Conservation (phyloP, 2,888 invertebrate species). For the Drosophila picticornis region DNA sequence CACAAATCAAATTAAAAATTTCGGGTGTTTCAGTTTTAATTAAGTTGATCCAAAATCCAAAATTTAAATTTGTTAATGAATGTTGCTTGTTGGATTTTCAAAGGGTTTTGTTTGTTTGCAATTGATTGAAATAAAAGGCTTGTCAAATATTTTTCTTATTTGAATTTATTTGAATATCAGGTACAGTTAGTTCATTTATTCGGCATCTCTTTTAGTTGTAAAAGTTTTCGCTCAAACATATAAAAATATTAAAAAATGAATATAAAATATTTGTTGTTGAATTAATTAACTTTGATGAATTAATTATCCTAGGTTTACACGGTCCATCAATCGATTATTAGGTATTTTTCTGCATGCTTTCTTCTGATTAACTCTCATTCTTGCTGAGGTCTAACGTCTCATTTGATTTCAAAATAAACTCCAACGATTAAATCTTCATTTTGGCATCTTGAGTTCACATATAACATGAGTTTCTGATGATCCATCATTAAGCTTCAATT, state of each 20-base stretch:
- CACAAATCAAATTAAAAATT: conserved; percentile 23
- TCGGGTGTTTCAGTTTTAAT: conserved; percentile 7
- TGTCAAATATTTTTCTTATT: background rate
- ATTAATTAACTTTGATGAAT: conserved; percentile 5
- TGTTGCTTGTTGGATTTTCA: background rate
- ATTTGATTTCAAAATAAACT: conserved; percentile 21
- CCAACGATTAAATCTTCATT: conserved; percentile 13
- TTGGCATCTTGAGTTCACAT: conserved; percentile 8
- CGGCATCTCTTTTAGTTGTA: background rate
- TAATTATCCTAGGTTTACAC: conserved; percentile 37
- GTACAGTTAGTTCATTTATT: background rate
- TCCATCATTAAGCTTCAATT: conserved; percentile 53
- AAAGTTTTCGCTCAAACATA: background rate
- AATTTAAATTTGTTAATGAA: conserved; percentile 3
- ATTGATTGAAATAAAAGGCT: background rate
- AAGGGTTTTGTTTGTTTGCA: background rate
- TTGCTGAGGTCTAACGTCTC: background rate
- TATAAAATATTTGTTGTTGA: conserved; percentile 7
- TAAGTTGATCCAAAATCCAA: conserved; percentile 1
- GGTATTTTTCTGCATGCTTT: conserved; percentile 34
- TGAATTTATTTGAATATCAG: background rate
- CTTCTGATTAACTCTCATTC: conserved; percentile 16
- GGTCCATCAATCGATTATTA: conserved; percentile 23
- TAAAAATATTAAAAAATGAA: background rate
- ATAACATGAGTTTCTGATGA: conserved; percentile 22